Evolutionary conservation across 2,797 vertebrate species (phyloP), one percentile per base, ranked within the genome.

Genomic region (Triplophysa yarkandensis): DNA sequence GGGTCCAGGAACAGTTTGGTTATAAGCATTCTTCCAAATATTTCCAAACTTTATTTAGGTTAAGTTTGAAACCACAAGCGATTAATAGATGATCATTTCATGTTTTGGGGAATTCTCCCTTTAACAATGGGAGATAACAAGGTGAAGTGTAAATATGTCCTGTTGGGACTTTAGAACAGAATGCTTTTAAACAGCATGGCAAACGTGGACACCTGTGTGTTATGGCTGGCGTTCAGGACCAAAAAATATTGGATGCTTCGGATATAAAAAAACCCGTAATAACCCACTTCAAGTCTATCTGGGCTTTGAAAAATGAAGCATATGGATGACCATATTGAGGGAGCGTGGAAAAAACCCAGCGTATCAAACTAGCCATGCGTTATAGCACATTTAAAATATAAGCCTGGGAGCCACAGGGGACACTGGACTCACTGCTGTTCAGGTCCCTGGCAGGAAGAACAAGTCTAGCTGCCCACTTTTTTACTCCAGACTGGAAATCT

Each of bases 401-500:
- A 79, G 82, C 69, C 74, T 66, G 73, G 54, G 62, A 74, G 79
- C 68, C 71, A 77, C 73, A 74, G 77, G 77, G 69, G 77, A 81
- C 72, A 74, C 69, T 64, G 71, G 71, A 55, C 76, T 80, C 68
- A 71, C 78, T 80, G 86, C 85, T 84, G 84, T 84, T 83, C 82
- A 83, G 83, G 82, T 81, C 85, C 85, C 86, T 90, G 89, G 87
- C 87, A 86, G 80, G 76, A 80, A 84, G 76, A 55, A 86, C 86
- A 83, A 77, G 85, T 69, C 73, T 78, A 57, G 30, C 74, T 77
- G 77, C 60, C 79, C 55, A 23, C 70, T 70, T 73, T 76, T 77
- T 70, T 74, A 82, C 85, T 87, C 80, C 84, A 88, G 86, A 88
- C 89, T 87, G 83, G 80, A 85, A 85, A 85, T 85, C 89, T 93